These are phyloP conservation scores for Yponomeuta plumbellus DNA, from an alignment of 2,888 invertebrate genomes.

Conservation along the genomic window DNA sequence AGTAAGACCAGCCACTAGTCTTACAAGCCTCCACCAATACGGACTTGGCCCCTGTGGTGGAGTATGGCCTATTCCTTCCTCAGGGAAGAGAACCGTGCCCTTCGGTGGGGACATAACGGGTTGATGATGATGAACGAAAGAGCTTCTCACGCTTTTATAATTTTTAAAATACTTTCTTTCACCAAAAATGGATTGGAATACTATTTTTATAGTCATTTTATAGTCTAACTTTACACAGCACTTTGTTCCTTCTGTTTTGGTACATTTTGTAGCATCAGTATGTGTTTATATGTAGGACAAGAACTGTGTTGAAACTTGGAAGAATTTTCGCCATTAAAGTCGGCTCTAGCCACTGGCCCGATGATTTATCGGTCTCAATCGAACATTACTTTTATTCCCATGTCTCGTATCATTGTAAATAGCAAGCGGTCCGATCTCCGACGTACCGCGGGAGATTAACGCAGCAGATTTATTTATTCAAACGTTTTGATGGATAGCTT, in stretches of 20 bases:
- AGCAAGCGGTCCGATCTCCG: constrained; percentile 31
- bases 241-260: neutral
- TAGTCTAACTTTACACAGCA: no score
- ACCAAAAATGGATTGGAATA: no score
- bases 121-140: no score
- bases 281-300: constrained; percentile 42
- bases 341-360: constrained; percentile 29
- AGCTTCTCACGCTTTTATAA: no score
- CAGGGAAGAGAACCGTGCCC: no score
- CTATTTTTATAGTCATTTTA: no score
- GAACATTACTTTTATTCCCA: constrained; percentile 64
- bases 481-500: constrained; percentile 53
- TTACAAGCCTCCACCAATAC: no score
- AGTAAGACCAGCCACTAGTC: no score
- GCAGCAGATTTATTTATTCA: constrained; percentile 65
- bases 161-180: no score
- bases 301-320: constrained; percentile 47
- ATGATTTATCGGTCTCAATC: constrained; percentile 55
- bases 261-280: neutral
- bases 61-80: no score
- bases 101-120: no score
- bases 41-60: no score
- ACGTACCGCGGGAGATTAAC: constrained; percentile 39
- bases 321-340: constrained; percentile 56
- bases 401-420: constrained; percentile 63